Conservation (phyloP, 2,888 invertebrate species). For the Halictus ligatus region DNA sequence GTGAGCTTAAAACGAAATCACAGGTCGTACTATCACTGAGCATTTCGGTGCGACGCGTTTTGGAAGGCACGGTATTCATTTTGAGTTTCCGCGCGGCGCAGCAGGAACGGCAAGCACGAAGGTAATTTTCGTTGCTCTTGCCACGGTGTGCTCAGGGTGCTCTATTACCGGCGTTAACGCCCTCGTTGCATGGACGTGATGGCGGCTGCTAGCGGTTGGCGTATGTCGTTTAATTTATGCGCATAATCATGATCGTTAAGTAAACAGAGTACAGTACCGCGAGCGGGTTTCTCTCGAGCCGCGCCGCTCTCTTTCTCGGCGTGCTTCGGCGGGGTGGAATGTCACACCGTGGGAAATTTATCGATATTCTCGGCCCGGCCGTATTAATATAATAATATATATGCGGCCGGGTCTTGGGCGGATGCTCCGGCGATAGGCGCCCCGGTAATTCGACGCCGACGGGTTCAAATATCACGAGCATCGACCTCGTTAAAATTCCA, state of each 20-base stretch:
- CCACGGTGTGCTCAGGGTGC: slow-evolving; percentile 40
- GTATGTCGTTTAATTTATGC: slow-evolving; percentile 52
- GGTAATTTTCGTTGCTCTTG: slow-evolving; percentile 51
- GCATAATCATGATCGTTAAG: slow-evolving; percentile 41
- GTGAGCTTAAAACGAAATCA: slow-evolving; percentile 5
- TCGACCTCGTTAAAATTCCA: slow-evolving; percentile 16
- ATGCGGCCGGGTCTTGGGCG: neutral
- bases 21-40: neutral
- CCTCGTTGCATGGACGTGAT: slow-evolving; percentile 53
- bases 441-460: slow-evolving; percentile 12
- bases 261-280: slow-evolving; percentile 39
- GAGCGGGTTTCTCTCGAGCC: slow-evolving; percentile 14
- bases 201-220: slow-evolving; percentile 1
- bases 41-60: neutral
- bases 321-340: neutral
- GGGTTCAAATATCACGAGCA: slow-evolving; percentile 5
- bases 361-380: slow-evolving; percentile 7
- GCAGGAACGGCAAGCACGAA: neutral
- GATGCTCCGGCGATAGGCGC: neutral
- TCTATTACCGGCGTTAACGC: slow-evolving; percentile 55
- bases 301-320: slow-evolving; percentile 13
- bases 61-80: slow-evolving; percentile 20
- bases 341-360: slow-evolving; percentile 15
- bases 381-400: slow-evolving; percentile 5
- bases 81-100: neutral